Evolutionary conservation across 2,113 vertebrate species (phyloP).

Genomic region (Bostrychus sinensis): DNA sequence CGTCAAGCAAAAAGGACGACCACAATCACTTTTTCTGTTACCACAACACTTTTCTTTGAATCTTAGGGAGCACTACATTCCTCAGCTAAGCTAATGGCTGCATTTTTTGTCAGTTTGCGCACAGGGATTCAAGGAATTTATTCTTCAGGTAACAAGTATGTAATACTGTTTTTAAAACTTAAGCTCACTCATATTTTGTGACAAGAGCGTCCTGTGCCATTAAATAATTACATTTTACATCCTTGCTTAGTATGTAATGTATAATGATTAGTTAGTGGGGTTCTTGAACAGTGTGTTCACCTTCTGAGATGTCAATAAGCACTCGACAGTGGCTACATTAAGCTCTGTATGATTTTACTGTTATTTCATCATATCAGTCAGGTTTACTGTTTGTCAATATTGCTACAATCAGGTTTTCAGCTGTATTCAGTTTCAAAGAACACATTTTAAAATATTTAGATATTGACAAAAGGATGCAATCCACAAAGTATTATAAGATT

Average conservation of each 20-base stretch:
- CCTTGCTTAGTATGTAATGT: conserved; percentile 9
- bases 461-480: conserved; percentile 7
- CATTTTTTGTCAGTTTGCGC: too few relatives aligned
- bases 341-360: background rate
- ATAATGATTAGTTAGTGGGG: conserved; percentile 3
- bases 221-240: background rate
- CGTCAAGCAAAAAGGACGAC: background rate
- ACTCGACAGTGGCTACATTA: background rate
- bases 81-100: background rate
- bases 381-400: background rate
- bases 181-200: background rate
- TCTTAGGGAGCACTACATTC: background rate
- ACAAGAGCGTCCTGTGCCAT: conserved; percentile 13
- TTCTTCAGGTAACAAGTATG: background rate
- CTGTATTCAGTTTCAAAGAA: background rate
- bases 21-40: background rate
- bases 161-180: background rate
- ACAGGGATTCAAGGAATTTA: background rate
- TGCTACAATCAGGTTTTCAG: background rate
- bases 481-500: conserved; percentile 11
- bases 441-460: background rate
- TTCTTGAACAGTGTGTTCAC: background rate
- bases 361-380: background rate
- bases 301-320: background rate
- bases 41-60: background rate